phyloP scores from a whole-genome alignment of 1,140 invertebrate genomes.

The Periplaneta americana region DNA sequence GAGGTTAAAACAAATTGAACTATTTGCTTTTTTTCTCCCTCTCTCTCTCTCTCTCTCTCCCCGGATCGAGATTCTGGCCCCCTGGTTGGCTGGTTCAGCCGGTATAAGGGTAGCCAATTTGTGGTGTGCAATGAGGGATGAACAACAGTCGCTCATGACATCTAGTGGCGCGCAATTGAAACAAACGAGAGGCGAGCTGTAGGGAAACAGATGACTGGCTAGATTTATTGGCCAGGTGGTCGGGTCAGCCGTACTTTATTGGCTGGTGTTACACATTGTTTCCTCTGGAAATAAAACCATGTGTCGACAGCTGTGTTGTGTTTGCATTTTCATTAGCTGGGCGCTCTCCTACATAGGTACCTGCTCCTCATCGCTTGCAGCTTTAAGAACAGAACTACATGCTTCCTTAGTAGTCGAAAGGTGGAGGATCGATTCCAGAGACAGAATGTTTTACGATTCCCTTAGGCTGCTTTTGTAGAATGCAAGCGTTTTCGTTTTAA shows the following conservation, averaged over 20 bases:
- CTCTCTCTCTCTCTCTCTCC: too few relatives aligned
- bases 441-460: too few relatives aligned
- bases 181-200: slow-evolving; percentile 5
- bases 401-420: too few relatives aligned
- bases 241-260: neutral
- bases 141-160: slow-evolving; percentile 6
- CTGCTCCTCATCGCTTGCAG: too few relatives aligned
- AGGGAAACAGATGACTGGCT: neutral
- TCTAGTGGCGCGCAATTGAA: slow-evolving; percentile 11
- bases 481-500: too few relatives aligned
- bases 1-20: neutral
- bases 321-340: neutral
- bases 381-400: too few relatives aligned
- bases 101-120: neutral
- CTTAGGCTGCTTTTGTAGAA: too few relatives aligned
- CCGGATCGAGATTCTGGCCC: too few relatives aligned
- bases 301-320: neutral
- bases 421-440: too few relatives aligned
- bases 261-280: neutral
- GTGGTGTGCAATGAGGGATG: slow-evolving; percentile 7
- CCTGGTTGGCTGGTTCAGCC: neutral
- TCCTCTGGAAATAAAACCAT: neutral
- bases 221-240: slow-evolving; percentile 12
- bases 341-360: too few relatives aligned
- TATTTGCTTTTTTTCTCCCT: neutral